These are phyloP conservation scores for Sarcophaga rosellei DNA, from an alignment of 2,888 invertebrate species.

Conservation along the genomic window DNA sequence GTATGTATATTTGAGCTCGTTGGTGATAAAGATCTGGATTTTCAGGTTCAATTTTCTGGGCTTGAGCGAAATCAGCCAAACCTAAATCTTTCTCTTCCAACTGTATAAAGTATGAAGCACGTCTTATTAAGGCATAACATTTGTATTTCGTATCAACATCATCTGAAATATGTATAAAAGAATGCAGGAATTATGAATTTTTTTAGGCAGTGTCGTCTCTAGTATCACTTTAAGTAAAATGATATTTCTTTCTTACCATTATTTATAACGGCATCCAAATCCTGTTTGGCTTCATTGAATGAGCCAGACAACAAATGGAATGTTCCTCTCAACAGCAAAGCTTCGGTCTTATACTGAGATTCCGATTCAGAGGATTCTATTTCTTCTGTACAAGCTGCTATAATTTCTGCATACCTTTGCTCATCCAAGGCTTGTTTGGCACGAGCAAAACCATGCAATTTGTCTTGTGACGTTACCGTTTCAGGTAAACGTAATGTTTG, in stretches of 20 bases:
- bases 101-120: constrained; percentile 92
- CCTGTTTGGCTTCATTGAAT: constrained; percentile 87
- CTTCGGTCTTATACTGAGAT: constrained; percentile 85
- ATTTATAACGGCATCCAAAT: constrained; percentile 87
- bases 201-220: not conserved
- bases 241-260: constrained; percentile 78
- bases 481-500: constrained; percentile 82
- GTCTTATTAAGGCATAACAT: constrained; percentile 93
- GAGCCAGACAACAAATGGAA: constrained; percentile 90
- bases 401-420: constrained; percentile 89
- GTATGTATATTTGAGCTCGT: constrained; percentile 92
- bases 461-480: constrained; percentile 45
- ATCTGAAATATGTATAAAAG: constrained; percentile 70
- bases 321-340: constrained; percentile 91
- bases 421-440: constrained; percentile 87
- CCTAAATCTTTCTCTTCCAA: constrained; percentile 88
- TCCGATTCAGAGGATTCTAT: constrained; percentile 85
- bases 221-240: not conserved
- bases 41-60: constrained; percentile 88
- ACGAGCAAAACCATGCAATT: constrained; percentile 85
- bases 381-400: constrained; percentile 90
- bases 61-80: constrained; percentile 89
- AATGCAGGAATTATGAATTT: not conserved
- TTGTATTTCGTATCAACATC: constrained; percentile 85
- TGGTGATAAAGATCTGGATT: constrained; percentile 96